A percentile compares a stretch with the other conserved stretches of the same genome.
Conservation (phyloP, 2,113 vertebrate species). For the Oryzias javanicus region DNA sequence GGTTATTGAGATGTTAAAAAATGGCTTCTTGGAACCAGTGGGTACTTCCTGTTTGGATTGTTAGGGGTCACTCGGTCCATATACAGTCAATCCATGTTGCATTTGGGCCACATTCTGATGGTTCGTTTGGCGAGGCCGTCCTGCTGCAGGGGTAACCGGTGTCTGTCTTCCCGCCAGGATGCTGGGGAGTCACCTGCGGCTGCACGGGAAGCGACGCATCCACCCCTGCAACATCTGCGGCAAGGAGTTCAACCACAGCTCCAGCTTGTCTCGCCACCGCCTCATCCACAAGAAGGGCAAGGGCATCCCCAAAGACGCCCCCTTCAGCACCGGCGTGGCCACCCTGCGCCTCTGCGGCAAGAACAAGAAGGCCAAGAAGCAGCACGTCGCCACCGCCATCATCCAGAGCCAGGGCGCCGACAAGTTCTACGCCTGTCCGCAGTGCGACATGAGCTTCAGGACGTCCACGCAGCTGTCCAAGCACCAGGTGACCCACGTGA, state of each 20-base stretch:
- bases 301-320: constrained; percentile 34
- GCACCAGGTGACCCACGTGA: constrained; percentile 79
- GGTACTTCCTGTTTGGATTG: too few species aligned
- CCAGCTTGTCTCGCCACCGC: constrained; percentile 77
- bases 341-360: constrained; percentile 42
- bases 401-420: constrained; percentile 26
- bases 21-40: too few species aligned
- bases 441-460: constrained; percentile 78
- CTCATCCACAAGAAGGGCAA: constrained; percentile 78
- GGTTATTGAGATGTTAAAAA: too few species aligned
- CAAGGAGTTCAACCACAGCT: constrained; percentile 80
- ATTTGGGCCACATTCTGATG: too few species aligned
- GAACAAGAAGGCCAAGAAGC: constrained; percentile 53
- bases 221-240: constrained; percentile 78
- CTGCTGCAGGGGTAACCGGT: neutral
- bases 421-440: constrained; percentile 74
- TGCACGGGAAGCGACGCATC: constrained; percentile 70
- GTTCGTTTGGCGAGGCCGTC: too few species aligned
- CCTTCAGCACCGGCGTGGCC: constrained; percentile 21
- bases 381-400: constrained; percentile 26
- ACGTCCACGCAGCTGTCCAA: constrained; percentile 74
- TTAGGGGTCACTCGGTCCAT: too few species aligned
- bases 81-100: too few species aligned
- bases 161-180: constrained; percentile 46
- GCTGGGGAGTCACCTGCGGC: constrained; percentile 68